A percentile compares a stretch with the other conserved stretches of the same genome.
phyloP scores from a whole-genome alignment of 2,888 invertebrate species.

The Ypsolopha scabrella region DNA sequence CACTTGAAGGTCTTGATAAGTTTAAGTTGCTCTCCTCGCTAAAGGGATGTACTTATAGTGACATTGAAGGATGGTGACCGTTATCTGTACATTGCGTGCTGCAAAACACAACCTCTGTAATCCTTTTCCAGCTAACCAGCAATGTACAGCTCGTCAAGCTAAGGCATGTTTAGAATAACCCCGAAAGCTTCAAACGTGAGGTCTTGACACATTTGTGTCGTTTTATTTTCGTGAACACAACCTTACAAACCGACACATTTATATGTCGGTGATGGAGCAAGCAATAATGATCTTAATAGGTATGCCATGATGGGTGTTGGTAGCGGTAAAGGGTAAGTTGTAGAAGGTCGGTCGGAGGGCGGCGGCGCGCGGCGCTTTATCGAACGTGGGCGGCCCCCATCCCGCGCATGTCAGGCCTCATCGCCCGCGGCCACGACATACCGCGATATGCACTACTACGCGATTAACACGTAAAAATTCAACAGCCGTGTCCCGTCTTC shows the following conservation, averaged over 20 bases:
- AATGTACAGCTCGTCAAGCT: not conserved
- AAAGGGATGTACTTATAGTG: not conserved
- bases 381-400: constrained; percentile 57
- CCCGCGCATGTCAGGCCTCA: constrained; percentile 26
- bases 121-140: not conserved
- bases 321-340: too few relatives aligned
- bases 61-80: not conserved
- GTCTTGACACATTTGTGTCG: not conserved
- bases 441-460: constrained; percentile 39
- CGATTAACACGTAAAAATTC: constrained; percentile 11
- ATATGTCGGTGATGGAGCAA: not conserved
- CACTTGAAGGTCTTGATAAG: not conserved
- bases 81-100: not conserved
- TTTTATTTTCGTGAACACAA: not conserved
- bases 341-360: constrained; percentile 8
- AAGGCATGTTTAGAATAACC: not conserved
- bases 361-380: constrained; percentile 28
- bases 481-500: not conserved
- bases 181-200: not conserved
- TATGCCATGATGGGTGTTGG: too few relatives aligned
- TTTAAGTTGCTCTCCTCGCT: not conserved
- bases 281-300: too few relatives aligned
- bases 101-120: not conserved
- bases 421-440: constrained; percentile 9
- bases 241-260: not conserved